Base-by-base conservation (phyloP, 2,113 vertebrate species). In the Dryoscopus gambensis region DNA sequence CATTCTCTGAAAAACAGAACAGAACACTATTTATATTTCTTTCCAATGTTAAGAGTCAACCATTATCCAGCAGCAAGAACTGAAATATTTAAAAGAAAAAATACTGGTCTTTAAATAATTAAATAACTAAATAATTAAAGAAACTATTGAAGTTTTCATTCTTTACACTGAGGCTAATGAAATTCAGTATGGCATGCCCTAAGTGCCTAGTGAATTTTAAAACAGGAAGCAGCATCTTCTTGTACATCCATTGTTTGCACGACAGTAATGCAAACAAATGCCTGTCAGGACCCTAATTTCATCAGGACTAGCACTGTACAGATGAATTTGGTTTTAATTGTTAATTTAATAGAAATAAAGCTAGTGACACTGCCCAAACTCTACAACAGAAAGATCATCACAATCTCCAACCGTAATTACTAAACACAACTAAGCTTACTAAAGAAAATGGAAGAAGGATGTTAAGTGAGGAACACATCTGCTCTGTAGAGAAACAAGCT, bases 1-100 rank as follows among this genome's bases (percentile, higher is more conserved):
- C 98, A 87, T 99, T 99, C 97, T 99, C 99, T 99, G 98, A 87
- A 98, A 98, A 96, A 97, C 3, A 98, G 35, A 97, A 97, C 44
- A 95, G 70, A 94, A 92, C 11, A 86, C 22, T 73, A 67, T 30
- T 93, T 89, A 39, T 68, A 17, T 49, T 74, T 88, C 46, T 83
- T 65, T 78, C 53, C 79, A 87, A 87, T 77, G 82, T 65, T 80
- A 31, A 75, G 13, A 25, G 24, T 76, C 70, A 77, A 76, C 16
- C 15, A 62, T 57, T 77, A 84, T 16, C 24, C 30, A 63, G 9
- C 11, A 87, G 35, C 13, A 81, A 75, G 21, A 84, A 63, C 6
- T 21, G 10, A 44, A 71, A 63, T 28, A 62, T 10, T 81, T 50
- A 50, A 5, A 53, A 64, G 4, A 67, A 75, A 68, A 73, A 25